Evolutionary conservation across 2,113 vertebrate species (phyloP).

Genomic region (Hemibates koningsi): DNA sequence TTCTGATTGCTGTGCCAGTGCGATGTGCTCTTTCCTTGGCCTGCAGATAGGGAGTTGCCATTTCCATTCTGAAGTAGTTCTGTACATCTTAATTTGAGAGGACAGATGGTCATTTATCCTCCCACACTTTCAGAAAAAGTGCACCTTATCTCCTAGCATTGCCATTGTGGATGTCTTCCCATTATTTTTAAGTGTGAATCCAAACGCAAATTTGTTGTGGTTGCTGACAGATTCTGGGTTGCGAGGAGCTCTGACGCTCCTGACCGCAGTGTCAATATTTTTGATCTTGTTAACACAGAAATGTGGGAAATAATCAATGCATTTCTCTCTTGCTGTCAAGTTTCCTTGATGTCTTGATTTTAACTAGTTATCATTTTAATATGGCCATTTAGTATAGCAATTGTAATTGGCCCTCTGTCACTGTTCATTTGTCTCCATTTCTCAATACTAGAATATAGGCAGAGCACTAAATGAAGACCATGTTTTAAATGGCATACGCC

Average conservation of each 20-base stretch:
- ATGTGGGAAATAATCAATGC: conserved; percentile 48
- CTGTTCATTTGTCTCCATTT: conserved; percentile 47
- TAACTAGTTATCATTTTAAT: conserved; percentile 42
- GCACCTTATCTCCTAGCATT: conserved; percentile 24
- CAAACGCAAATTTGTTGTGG: conserved; percentile 43
- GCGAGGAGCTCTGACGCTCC: conserved; percentile 9
- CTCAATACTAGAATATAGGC: conserved; percentile 24
- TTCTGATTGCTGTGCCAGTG: conserved; percentile 17
- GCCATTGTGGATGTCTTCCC: conserved; percentile 10
- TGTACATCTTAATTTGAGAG: conserved; percentile 25
- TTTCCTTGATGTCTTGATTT: conserved; percentile 43
- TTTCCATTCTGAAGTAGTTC: conserved; percentile 46
- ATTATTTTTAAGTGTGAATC: background rate
- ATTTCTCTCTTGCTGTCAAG: conserved; percentile 13
- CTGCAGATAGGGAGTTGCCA: conserved; percentile 28
- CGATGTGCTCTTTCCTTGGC: conserved; percentile 9
- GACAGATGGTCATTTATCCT: conserved; percentile 41
- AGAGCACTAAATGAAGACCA: conserved; percentile 31
- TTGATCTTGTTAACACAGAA: conserved; percentile 33
- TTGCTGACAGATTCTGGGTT: conserved; percentile 7
- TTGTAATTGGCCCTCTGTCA: conserved; percentile 53
- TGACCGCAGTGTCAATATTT: conserved; percentile 39
- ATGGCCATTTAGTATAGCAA: conserved; percentile 14
- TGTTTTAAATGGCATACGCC: conserved; percentile 42
- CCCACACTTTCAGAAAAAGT: conserved; percentile 12